phyloP scores from a whole-genome alignment of 2,888 invertebrate genomes.

The Allacma fusca region DNA sequence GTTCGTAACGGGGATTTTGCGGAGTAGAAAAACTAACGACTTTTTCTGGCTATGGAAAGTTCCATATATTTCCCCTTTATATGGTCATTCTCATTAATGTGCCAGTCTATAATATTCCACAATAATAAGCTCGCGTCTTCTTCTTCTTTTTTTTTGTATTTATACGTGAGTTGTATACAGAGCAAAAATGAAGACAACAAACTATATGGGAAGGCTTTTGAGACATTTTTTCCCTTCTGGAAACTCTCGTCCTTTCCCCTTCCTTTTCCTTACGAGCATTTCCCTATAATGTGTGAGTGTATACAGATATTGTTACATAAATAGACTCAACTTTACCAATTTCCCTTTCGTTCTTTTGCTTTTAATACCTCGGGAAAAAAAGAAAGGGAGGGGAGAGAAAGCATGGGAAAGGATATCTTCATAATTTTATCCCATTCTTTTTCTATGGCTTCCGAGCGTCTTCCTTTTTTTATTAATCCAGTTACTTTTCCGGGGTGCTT shows the following conservation, averaged over 20 bases:
- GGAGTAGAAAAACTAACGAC: constrained; percentile 2
- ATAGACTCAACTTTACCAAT: neutral
- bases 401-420: neutral
- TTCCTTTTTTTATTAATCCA: neutral
- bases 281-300: neutral
- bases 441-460: neutral
- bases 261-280: neutral
- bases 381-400: neutral
- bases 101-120: constrained; percentile 3
- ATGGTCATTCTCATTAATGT: constrained; percentile 9
- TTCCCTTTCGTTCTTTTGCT: neutral
- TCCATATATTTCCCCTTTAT: constrained; percentile 9
- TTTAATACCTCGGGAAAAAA: neutral
- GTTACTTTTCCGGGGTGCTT: too few relatives aligned
- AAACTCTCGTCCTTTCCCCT: neutral
- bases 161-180: too few relatives aligned
- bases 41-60: neutral
- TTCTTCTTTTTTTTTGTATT: neutral
- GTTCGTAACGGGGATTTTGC: neutral
- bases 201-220: too few relatives aligned
- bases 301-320: neutral
- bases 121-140: neutral
- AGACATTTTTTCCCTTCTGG: too few relatives aligned
- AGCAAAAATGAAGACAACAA: too few relatives aligned
- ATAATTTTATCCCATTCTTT: neutral